phyloP scores from a whole-genome alignment of 2,113 vertebrate genomes.

The Bagarius yarrelli region DNA sequence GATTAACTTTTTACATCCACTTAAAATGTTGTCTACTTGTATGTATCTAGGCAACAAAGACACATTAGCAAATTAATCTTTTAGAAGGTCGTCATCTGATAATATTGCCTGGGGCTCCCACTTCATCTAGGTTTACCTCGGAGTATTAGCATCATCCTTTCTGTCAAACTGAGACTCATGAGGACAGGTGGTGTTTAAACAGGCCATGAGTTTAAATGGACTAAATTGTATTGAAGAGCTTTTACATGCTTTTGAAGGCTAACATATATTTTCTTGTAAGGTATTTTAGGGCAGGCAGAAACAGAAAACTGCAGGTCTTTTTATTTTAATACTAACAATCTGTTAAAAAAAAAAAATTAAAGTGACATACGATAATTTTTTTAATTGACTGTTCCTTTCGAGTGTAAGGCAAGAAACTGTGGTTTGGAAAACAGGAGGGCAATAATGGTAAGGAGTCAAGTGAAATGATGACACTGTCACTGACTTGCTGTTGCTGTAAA shows the following conservation, averaged over 20 bases:
- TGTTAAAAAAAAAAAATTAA: conserved; percentile 10
- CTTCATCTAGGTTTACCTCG: too few relatives aligned
- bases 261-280: neutral
- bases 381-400: conserved; percentile 4
- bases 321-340: neutral
- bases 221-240: conserved; percentile 57
- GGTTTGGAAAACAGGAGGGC: conserved; percentile 12
- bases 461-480: conserved; percentile 1
- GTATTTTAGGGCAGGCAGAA: conserved; percentile 27
- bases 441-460: conserved; percentile 11
- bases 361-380: neutral
- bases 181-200: conserved; percentile 51
- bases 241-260: conserved; percentile 43
- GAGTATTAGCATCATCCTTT: conserved; percentile 32
- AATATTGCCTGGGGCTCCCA: too few relatives aligned
- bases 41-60: too few relatives aligned
- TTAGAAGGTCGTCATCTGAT: too few relatives aligned
- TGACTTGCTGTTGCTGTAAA: conserved; percentile 24
- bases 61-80: too few relatives aligned
- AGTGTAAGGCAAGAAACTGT: neutral
- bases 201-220: conserved; percentile 55
- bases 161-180: conserved; percentile 45
- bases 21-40: too few relatives aligned
- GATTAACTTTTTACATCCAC: too few relatives aligned
- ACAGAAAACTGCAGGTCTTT: conserved; percentile 4